A percentile compares a stretch with the other conserved stretches of the same genome.
phyloP scores from a whole-genome alignment of 2,888 invertebrate genomes.

The Candidula unifasciata region DNA sequence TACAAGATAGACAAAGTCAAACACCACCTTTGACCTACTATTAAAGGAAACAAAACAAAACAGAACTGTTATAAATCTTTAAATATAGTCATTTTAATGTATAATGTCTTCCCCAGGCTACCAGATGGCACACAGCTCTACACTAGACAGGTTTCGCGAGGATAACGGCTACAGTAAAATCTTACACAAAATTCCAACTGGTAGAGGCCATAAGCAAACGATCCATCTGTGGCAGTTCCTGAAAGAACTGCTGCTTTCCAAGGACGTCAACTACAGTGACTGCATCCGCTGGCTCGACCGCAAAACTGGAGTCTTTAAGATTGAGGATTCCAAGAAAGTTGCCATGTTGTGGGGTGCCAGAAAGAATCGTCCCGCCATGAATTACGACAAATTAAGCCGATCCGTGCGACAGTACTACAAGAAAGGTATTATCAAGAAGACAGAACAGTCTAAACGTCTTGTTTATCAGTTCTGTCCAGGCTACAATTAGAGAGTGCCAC shows the following conservation, averaged over 20 bases:
- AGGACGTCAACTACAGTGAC: slow-evolving; percentile 89
- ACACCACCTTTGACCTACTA: too few relatives aligned
- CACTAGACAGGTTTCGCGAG: not conserved
- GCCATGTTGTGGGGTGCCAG: slow-evolving; percentile 98
- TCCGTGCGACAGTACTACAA: slow-evolving; percentile 57
- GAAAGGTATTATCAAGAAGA: slow-evolving; percentile 89
- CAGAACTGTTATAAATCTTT: too few relatives aligned
- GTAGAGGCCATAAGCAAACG: slow-evolving; percentile 68
- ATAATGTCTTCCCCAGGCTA: not conserved
- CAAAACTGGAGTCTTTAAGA: slow-evolving; percentile 92
- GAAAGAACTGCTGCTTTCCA: slow-evolving; percentile 93
- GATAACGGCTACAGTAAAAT: not conserved
- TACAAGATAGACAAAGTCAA: too few relatives aligned
- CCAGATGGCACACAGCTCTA: not conserved
- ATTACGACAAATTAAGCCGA: slow-evolving; percentile 90
- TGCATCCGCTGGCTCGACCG: slow-evolving; percentile 99
- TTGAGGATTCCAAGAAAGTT: slow-evolving; percentile 97
- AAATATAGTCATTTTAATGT: not conserved
- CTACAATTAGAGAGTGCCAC: slow-evolving; percentile 37
- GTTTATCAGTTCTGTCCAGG: slow-evolving; percentile 97
- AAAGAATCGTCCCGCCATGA: slow-evolving; percentile 99
- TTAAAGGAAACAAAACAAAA: too few relatives aligned
- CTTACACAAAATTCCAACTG: not conserved
- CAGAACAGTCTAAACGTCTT: slow-evolving; percentile 96
- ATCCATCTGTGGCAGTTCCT: slow-evolving; percentile 99